Evolutionary conservation across 1,140 invertebrate genomes (phyloP).

Genomic region (Charaxes varanes): DNA sequence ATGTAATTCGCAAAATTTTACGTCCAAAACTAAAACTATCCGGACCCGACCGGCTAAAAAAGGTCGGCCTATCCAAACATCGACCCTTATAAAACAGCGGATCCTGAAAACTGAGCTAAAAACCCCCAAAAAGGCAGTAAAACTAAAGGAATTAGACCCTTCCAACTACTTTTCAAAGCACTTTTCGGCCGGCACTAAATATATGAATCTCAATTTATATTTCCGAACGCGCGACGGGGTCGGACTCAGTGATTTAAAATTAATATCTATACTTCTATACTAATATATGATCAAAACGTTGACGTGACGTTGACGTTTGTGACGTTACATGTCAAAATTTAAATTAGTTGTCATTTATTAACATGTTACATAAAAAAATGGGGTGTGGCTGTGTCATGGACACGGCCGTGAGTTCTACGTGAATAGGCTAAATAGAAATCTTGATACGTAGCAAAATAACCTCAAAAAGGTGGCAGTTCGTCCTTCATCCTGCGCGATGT

Average conservation of each 20-base stretch:
- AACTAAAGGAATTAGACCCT: conserved; percentile 70
- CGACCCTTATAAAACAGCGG: conserved; percentile 65
- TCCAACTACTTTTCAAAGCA: conserved; percentile 71
- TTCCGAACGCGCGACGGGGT: conserved; percentile 42
- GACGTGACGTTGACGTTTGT: too few relatives aligned
- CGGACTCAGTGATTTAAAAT: conserved; percentile 14
- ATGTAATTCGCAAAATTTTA: conserved; percentile 45
- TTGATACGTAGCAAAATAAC: too few relatives aligned
- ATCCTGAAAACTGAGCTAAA: conserved; percentile 43
- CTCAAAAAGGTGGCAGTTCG: too few relatives aligned
- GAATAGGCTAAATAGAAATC: too few relatives aligned
- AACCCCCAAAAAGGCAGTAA: conserved; percentile 69
- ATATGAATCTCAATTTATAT: conserved; percentile 72
- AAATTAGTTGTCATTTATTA: too few relatives aligned
- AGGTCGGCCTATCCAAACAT: conserved; percentile 68
- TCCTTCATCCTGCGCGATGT: too few relatives aligned
- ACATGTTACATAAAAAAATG: too few relatives aligned
- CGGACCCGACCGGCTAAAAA: conserved; percentile 53
- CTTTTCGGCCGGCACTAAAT: conserved; percentile 57
- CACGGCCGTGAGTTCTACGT: too few relatives aligned
- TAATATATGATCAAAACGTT: too few relatives aligned
- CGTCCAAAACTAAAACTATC: conserved; percentile 51
- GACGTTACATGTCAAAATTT: too few relatives aligned
- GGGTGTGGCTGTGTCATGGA: too few relatives aligned
- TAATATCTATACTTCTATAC: too few relatives aligned